phyloP scores from a whole-genome alignment of 2,113 vertebrate species.

The Canis aureus region DNA sequence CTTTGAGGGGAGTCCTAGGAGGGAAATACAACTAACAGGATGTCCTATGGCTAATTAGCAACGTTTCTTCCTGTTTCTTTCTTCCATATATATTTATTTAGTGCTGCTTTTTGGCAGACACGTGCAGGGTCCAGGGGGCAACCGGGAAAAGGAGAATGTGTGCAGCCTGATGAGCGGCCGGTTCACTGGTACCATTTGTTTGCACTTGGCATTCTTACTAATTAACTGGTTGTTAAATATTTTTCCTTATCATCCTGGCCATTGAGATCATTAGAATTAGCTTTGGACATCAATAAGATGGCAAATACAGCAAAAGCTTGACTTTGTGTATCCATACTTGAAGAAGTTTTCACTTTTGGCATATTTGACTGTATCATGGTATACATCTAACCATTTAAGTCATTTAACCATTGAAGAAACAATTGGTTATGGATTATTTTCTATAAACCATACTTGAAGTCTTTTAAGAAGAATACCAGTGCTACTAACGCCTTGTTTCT shows the following conservation, averaged over 20 bases:
- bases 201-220: neutral
- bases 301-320: neutral
- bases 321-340: neutral
- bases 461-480: neutral
- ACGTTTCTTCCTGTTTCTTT: neutral
- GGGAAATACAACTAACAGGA: neutral
- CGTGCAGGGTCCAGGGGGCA: neutral
- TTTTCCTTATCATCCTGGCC: neutral
- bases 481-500: neutral
- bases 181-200: neutral
- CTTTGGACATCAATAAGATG: neutral
- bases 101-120: neutral
- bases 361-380: neutral
- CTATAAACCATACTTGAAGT: neutral
- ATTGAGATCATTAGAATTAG: neutral
- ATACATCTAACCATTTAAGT: neutral
- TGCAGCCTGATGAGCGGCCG: neutral
- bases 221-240: neutral
- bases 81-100: neutral
- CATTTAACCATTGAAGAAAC: neutral
- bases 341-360: neutral
- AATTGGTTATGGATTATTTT: neutral
- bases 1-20: neutral
- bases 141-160: accelerated
- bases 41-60: neutral